These are phyloP conservation scores for Lepidocyrtoides sp. DNA, from an alignment of 2,888 invertebrate species.

Conservation along the genomic window DNA sequence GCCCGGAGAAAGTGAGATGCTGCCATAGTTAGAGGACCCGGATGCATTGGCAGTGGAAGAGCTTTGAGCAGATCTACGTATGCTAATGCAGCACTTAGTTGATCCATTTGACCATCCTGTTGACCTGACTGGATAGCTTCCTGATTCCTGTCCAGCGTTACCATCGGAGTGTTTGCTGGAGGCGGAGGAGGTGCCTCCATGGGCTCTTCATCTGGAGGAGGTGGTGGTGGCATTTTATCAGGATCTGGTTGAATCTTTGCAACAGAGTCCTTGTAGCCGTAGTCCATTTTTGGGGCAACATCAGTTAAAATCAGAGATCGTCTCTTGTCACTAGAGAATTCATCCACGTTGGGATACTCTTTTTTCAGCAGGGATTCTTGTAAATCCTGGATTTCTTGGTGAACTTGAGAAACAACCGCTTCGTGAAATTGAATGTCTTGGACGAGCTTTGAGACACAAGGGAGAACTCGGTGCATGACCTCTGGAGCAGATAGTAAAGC, in stretches of 20 bases:
- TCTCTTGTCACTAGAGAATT: slow-evolving; percentile 68
- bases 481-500: slow-evolving; percentile 81
- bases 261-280: slow-evolving; percentile 80
- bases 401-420: slow-evolving; percentile 76
- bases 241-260: slow-evolving; percentile 75
- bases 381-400: slow-evolving; percentile 69
- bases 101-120: slow-evolving; percentile 63
- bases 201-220: slow-evolving; percentile 76
- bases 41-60: slow-evolving; percentile 78
- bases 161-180: slow-evolving; percentile 80
- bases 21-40: slow-evolving; percentile 82
- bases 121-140: slow-evolving; percentile 79
- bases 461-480: slow-evolving; percentile 80
- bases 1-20: slow-evolving; percentile 82
- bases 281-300: slow-evolving; percentile 78
- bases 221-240: slow-evolving; percentile 66
- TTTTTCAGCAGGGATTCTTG: slow-evolving; percentile 62
- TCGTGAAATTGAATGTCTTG: slow-evolving; percentile 82
- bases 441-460: slow-evolving; percentile 80
- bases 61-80: slow-evolving; percentile 83
- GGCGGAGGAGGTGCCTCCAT: slow-evolving; percentile 65
- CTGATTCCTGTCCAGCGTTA: slow-evolving; percentile 80
- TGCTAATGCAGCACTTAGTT: slow-evolving; percentile 79
- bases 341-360: slow-evolving; percentile 78
- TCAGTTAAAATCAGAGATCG: slow-evolving; percentile 78